Conservation (phyloP, 2,888 invertebrate genomes). For the Caradrina clavipalpis region DNA sequence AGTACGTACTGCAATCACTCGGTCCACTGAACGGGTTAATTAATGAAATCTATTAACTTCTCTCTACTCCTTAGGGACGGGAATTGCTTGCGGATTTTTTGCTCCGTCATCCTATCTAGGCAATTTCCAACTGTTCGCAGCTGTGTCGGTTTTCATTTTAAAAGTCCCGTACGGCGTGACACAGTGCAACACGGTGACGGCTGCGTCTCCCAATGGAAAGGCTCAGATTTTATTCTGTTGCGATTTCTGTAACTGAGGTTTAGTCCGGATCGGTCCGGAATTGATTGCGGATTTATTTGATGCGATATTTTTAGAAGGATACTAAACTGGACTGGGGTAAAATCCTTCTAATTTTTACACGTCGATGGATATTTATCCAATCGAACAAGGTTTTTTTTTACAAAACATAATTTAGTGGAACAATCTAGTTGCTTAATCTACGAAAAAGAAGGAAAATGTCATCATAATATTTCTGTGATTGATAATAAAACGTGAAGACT, state of each 20-base stretch:
- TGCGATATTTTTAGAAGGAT: constrained; percentile 56
- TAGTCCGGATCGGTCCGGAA: constrained; percentile 58
- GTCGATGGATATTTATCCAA: constrained; percentile 30
- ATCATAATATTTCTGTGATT: neutral
- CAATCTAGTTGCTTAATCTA: neutral
- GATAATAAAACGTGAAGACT: neutral
- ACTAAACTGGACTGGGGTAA: constrained; percentile 45
- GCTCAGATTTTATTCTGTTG: constrained; percentile 62
- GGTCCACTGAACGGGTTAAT: constrained; percentile 90
- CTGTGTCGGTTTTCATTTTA: constrained; percentile 66
- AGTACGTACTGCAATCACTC: constrained; percentile 85
- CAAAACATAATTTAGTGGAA: constrained; percentile 23
- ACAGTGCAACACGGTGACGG: constrained; percentile 57
- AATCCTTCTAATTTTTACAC: constrained; percentile 33
- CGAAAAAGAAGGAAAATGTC: constrained; percentile 1
- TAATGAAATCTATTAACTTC: constrained; percentile 91
- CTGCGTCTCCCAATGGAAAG: constrained; percentile 42
- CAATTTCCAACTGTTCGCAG: constrained; percentile 74
- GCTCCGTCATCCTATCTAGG: constrained; percentile 80
- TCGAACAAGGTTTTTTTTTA: constrained; percentile 34
- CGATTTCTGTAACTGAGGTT: constrained; percentile 57
- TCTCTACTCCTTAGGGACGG: constrained; percentile 82
- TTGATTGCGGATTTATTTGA: constrained; percentile 68
- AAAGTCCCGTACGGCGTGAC: constrained; percentile 41
- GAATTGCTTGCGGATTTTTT: constrained; percentile 80